Conservation (phyloP, 2,888 invertebrate species). For the Perizoma affinitatum region DNA sequence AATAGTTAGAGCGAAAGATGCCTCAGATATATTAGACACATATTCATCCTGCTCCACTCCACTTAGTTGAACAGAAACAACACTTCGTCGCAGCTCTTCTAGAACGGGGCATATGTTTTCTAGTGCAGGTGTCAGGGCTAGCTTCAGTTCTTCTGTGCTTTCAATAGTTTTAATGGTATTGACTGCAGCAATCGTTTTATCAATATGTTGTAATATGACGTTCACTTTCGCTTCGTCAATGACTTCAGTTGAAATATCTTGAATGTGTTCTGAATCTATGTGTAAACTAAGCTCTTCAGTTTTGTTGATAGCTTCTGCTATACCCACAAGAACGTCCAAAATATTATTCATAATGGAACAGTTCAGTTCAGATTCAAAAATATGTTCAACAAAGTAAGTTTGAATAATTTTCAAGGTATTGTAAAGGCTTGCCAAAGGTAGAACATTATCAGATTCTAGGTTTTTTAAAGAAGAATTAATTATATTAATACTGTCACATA, state of each 20-base stretch:
- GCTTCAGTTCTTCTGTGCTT: slow-evolving; percentile 48
- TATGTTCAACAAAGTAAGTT: slow-evolving; percentile 56
- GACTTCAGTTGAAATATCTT: slow-evolving; percentile 47
- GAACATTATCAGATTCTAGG: slow-evolving; percentile 55
- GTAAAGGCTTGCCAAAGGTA: slow-evolving; percentile 63
- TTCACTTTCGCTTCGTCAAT: slow-evolving; percentile 52
- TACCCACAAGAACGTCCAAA: slow-evolving; percentile 54
- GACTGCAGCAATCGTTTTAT: slow-evolving; percentile 66
- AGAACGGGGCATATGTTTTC: slow-evolving; percentile 66
- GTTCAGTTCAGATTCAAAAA: slow-evolving; percentile 67
- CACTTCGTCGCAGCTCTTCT: slow-evolving; percentile 64
- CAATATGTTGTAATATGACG: slow-evolving; percentile 62
- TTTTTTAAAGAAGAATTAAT: slow-evolving; percentile 63
- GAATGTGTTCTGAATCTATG: slow-evolving; percentile 60
- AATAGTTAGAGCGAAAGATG: slow-evolving; percentile 64
- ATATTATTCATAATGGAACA: slow-evolving; percentile 61
- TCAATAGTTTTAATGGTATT: slow-evolving; percentile 60
- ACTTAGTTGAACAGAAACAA: slow-evolving; percentile 58
- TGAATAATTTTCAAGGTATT: slow-evolving; percentile 68
- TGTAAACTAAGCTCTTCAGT: slow-evolving; percentile 61
- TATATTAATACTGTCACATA: slow-evolving; percentile 69
- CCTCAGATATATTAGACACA: slow-evolving; percentile 65
- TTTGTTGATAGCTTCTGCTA: slow-evolving; percentile 65
- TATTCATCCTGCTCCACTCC: slow-evolving; percentile 51
- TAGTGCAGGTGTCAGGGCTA: slow-evolving; percentile 49